These are phyloP conservation scores for Plectropomus leopardus DNA, from an alignment of 2,113 vertebrate species.

Conservation along the genomic window DNA sequence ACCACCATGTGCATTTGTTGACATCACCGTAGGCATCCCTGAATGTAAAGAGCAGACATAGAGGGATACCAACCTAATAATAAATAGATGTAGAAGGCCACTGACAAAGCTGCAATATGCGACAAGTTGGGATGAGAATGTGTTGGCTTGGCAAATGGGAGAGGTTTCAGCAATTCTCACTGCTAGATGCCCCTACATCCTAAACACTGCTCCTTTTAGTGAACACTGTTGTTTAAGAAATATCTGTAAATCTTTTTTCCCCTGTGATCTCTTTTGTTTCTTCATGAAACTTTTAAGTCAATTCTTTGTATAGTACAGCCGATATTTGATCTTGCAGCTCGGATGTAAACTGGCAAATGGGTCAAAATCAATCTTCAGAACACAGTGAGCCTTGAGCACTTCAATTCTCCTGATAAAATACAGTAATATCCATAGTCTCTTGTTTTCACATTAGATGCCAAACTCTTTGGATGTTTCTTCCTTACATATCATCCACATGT, in stretches of 20 bases:
- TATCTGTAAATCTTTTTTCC: not conserved
- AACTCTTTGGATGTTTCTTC: not conserved
- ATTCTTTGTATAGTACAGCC: not conserved
- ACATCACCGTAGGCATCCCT: no score
- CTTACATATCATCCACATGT: not conserved
- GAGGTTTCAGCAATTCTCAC: no score
- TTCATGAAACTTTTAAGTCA: not conserved
- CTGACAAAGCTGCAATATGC: no score
- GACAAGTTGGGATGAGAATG: no score
- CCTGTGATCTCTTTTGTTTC: not conserved
- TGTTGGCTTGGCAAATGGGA: no score
- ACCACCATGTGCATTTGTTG: no score
- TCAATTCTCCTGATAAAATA: conserved; percentile 16
- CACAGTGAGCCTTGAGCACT: not conserved
- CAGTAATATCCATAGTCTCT: not conserved
- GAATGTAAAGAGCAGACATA: no score
- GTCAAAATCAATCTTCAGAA: conserved; percentile 25
- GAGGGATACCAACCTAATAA: no score
- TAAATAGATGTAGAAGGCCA: no score
- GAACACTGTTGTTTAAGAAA: not conserved
- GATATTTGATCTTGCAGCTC: conserved; percentile 6
- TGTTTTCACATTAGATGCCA: not conserved
- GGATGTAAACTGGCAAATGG: conserved; percentile 15
- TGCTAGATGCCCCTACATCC: no score
- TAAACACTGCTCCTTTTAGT: no score